Percentiles rank a stretch among this genome's conserved stretches.
These are phyloP conservation scores for Cisticola juncidis DNA, from an alignment of 2,113 vertebrate species.

Conservation along the genomic window DNA sequence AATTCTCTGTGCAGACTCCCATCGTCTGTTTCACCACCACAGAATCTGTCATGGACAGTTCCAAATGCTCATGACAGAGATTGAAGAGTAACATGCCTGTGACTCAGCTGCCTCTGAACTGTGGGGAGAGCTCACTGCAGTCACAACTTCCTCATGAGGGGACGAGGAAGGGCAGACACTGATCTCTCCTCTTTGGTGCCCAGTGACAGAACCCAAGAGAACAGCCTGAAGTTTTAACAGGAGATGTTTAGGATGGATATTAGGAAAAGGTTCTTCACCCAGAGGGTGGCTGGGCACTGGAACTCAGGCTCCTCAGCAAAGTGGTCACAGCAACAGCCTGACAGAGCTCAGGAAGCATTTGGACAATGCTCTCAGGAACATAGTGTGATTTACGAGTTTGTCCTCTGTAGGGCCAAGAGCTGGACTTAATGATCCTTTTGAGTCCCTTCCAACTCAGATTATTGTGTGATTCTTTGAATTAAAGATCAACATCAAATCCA, in stretches of 20 bases:
- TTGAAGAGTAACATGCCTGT: not conserved
- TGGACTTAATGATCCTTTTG: not conserved
- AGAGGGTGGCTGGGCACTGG: not conserved
- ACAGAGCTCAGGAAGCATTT: not conserved
- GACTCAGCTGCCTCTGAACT: not conserved
- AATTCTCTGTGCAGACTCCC: not conserved
- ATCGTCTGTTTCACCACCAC: accelerated
- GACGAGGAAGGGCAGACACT: not conserved
- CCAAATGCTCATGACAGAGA: not conserved
- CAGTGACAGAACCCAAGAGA: not conserved
- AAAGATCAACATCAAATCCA: not conserved
- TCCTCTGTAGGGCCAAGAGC: not conserved
- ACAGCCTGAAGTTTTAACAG: accelerated
- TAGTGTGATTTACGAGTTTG: not conserved
- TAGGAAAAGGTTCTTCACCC: not conserved
- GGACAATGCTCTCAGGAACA: not conserved
- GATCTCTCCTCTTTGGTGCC: accelerated
- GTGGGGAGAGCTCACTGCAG: not conserved
- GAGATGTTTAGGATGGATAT: not conserved
- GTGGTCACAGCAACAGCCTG: not conserved
- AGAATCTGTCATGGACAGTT: accelerated
- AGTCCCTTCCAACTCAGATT: not conserved
- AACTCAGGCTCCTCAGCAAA: not conserved
- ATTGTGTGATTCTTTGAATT: not conserved
- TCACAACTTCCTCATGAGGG: not conserved